phyloP scores from a whole-genome alignment of 1,140 invertebrate genomes.

The Grapholita molesta region DNA sequence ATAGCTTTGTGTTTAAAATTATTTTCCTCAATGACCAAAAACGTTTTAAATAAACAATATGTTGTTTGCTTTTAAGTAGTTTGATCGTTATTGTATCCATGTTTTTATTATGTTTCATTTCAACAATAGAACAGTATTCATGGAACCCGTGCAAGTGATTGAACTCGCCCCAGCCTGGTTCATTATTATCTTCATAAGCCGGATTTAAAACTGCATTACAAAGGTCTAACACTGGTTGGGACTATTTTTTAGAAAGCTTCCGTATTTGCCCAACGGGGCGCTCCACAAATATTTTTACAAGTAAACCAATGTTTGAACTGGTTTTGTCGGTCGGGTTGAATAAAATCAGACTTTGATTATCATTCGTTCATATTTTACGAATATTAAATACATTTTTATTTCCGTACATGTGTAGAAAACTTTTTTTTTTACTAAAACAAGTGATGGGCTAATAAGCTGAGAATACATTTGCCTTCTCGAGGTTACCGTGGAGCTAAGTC shows the following conservation, averaged over 20 bases:
- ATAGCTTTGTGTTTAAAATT: too few relatives aligned
- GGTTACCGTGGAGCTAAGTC: too few relatives aligned
- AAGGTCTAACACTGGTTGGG: constrained; percentile 48
- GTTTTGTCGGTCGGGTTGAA: constrained; percentile 56
- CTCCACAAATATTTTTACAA: constrained; percentile 73
- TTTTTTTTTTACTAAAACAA: too few relatives aligned
- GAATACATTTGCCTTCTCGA: too few relatives aligned
- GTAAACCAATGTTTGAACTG: constrained; percentile 66
- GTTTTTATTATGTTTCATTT: background rate
- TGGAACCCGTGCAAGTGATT: constrained; percentile 4
- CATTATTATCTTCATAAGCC: constrained; percentile 72
- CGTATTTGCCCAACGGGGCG: constrained; percentile 50
- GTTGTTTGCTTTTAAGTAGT: background rate
- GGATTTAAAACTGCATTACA: constrained; percentile 63
- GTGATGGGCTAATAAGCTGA: too few relatives aligned
- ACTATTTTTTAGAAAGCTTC: constrained; percentile 55
- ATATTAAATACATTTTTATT: constrained; percentile 44
- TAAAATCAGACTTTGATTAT: constrained; percentile 53
- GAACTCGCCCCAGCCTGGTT: constrained; percentile 37
- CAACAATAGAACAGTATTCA: background rate
- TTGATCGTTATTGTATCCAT: background rate
- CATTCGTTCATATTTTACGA: constrained; percentile 40
- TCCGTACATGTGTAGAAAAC: background rate
- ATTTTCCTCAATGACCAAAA: background rate
- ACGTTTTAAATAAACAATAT: background rate